A percentile compares a stretch with the other conserved stretches of the same genome.
phyloP scores from a whole-genome alignment of 2,113 vertebrate genomes.

The Microcebus lehilahytsara region DNA sequence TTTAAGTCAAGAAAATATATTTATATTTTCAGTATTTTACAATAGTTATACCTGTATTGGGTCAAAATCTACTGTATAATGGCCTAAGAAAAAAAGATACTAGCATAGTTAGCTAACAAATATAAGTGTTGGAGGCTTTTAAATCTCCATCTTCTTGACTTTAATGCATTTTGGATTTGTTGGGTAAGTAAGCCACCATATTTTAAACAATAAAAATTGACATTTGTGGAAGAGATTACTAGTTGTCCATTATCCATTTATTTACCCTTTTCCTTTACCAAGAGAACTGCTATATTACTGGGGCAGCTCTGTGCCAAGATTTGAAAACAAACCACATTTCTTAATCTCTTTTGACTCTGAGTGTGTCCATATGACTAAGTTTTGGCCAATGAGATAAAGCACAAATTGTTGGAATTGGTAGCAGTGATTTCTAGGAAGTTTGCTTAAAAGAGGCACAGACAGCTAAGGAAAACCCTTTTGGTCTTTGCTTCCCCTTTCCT shows the following conservation, averaged over 20 bases:
- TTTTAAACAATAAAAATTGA: background rate
- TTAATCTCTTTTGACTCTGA: background rate
- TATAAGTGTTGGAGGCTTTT: background rate
- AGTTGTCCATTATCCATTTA: background rate
- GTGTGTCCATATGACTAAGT: background rate
- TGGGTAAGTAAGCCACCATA: background rate
- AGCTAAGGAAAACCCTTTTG: background rate
- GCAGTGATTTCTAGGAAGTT: background rate
- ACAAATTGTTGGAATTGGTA: too few species aligned
- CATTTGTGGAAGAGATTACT: background rate
- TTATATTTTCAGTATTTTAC: background rate
- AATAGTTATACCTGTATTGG: background rate
- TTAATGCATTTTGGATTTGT: background rate
- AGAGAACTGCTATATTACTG: background rate
- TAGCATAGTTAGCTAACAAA: background rate
- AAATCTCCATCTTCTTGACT: background rate
- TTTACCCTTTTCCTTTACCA: background rate
- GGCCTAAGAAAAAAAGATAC: background rate
- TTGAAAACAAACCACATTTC: background rate
- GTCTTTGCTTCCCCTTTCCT: background rate
- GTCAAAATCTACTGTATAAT: background rate
- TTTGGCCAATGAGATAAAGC: background rate
- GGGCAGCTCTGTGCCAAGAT: background rate
- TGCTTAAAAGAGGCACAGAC: background rate
- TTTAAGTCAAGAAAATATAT: background rate